Evolutionary conservation across 1,140 invertebrate species (phyloP), one percentile per base, ranked within the genome.

Genomic region (Gryllus bimaculatus): DNA sequence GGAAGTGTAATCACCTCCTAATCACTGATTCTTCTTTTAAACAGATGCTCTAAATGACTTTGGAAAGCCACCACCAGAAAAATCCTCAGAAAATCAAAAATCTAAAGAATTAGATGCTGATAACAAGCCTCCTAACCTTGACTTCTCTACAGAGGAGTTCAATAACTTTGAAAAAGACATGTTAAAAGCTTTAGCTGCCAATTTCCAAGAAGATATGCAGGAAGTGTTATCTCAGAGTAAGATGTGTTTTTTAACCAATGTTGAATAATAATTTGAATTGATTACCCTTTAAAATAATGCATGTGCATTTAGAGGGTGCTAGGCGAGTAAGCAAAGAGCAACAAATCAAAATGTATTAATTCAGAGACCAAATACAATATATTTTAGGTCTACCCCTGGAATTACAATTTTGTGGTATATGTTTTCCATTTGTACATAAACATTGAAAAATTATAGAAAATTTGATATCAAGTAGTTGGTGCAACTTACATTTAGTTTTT

Each of bases 181-280:
- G 54, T 18, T 66, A 18, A 66, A 66, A 66, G 54, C 54, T 66
- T 18, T 66, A 13, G 89, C 89, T 0, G 84, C 85, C 20, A 89
- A 90, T 81, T 91, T 91, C 82, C 89, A 91, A 83, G 87, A 86
- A 81, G 90, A 90, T 80, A 89, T 91, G 85, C 86, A 88, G 0
- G 85, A 87, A n/a, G 85, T 90, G 39, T 82, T 90, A 0, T 74
- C 79, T 80, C 81, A 81, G 73, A 54, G 80, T 74, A 21, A 66
- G 73, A 75, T 47, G 74, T 13, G 74, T 12, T 39, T 18, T 18
- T 18, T 20, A 18, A 18, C 73, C 73, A 84, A 7, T 66, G 54
- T 66, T 18, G 7, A 66, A 13, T 10, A 66, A 66, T 13, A 66
- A 66, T 66, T 18, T 66, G 54, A 18, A 66, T 66, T 10, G 54